Evolutionary conservation across 2,797 vertebrate genomes (phyloP).

Genomic region (Triplophysa bombifrons): DNA sequence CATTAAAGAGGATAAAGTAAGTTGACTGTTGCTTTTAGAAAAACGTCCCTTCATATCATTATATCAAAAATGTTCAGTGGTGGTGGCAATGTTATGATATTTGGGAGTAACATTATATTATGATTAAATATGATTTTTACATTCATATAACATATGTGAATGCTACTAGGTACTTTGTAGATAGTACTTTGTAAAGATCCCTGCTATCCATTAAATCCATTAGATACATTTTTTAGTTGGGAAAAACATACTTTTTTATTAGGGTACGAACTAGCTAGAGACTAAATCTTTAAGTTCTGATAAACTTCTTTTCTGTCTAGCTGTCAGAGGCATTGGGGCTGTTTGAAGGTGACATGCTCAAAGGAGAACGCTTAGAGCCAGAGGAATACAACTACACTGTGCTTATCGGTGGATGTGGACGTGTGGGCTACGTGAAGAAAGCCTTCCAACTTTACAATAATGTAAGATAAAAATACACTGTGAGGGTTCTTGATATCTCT

Average conservation of each 20-base stretch:
- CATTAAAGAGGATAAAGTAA: conserved; percentile 85
- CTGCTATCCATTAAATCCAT: too few species aligned
- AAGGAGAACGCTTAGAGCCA: conserved; percentile 82
- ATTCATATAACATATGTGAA: too few species aligned
- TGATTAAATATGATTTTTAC: too few species aligned
- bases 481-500: background rate
- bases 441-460: conserved; percentile 94
- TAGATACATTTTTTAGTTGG: too few species aligned
- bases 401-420: conserved; percentile 91
- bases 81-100: too few species aligned
- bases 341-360: conserved; percentile 90
- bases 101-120: too few species aligned
- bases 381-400: conserved; percentile 90
- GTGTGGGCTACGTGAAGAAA: conserved; percentile 86
- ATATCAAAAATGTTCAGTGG: too few species aligned
- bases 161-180: too few species aligned
- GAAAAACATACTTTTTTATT: too few species aligned
- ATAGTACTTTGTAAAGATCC: too few species aligned
- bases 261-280: too few species aligned
- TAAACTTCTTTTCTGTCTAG: conserved; percentile 63
- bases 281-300: background rate
- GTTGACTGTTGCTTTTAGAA: background rate
- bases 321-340: conserved; percentile 86
- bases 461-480: conserved; percentile 65
- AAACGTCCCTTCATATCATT: background rate